Evolutionary conservation across 2,888 invertebrate species (phyloP), one percentile per base, ranked within the genome.

Genomic region (Dryomyza anilis): DNA sequence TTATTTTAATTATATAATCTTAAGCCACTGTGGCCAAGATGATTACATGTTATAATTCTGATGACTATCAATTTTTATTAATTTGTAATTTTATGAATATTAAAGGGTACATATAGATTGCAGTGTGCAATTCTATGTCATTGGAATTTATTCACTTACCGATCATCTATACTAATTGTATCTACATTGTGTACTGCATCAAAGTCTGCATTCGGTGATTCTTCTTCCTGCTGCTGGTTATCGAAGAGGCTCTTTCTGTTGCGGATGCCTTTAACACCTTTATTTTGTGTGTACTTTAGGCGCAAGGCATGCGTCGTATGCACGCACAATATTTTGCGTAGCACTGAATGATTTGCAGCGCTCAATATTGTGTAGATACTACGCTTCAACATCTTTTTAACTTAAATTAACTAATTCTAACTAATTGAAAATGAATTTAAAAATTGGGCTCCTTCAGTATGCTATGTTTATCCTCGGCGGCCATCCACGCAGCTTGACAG

Each of bases 401-500:
- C 52, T n/a, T 14, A n/a, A 52, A 19, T 33, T 55, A 21, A 3
- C 6, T 46, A 21, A 48, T 23, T 2, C n/a, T 33, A 33, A 12
- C 6, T 33, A 12, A 48, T n/a, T 48, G n/a, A 30, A 1, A 43
- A 10, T 29, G 16, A 16, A 7, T 30, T 65, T 74, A 77, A 72
- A 73, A 78, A 21, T 77, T 76, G 16, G 71, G 25, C 57, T 82
- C 82, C 60, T 82, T 80, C 27, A 84, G 76, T 61, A 82, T 78
- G 2, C 84, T 80, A 66, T 81, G 79, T 67, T 83, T 84, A 64
- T 80, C 78, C 71, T 84, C 85, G 16, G 78, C 78, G 33, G 84
- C 83, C 81, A 85, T 81, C 85, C 85, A 85, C 52, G 80, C 81
- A 14, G 82, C 81, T 74, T 84, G 84, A 66, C 85, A 85, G n/a